A percentile compares a stretch with the other conserved stretches of the same genome.
Evolutionary conservation across 2,113 vertebrate species (phyloP).

Genomic region (Nibea coibor): DNA sequence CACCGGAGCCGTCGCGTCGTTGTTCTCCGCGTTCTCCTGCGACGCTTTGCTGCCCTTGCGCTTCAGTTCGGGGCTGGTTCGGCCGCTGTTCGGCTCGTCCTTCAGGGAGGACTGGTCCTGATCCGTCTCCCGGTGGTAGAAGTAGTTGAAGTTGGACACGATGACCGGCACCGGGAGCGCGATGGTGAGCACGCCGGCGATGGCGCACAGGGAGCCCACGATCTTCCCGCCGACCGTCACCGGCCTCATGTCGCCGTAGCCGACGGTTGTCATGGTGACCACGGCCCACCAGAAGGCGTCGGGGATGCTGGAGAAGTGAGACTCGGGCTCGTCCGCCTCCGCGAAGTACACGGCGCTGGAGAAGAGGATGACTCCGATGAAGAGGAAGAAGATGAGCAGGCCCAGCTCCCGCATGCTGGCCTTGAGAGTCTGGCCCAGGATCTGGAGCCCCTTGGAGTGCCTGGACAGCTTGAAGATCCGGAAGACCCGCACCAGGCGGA

Average conservation of each 20-base stretch:
- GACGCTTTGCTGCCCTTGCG: constrained; percentile 85
- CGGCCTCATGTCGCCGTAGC: constrained; percentile 96
- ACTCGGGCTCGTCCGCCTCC: constrained; percentile 92
- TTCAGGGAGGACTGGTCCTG: constrained; percentile 90
- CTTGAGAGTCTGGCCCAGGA: constrained; percentile 95
- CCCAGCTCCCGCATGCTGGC: constrained; percentile 97
- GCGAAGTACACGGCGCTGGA: constrained; percentile 97
- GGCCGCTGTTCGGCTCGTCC: constrained; percentile 84
- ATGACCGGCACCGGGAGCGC: constrained; percentile 97
- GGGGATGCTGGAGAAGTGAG: constrained; percentile 97
- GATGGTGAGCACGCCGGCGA: constrained; percentile 95
- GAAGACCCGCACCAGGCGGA: constrained; percentile 95
- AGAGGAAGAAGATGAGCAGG: constrained; percentile 97
- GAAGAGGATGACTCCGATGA: constrained; percentile 97
- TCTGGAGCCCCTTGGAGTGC: constrained; percentile 97
- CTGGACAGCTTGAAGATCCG: constrained; percentile 96
- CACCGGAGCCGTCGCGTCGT: constrained; percentile 77
- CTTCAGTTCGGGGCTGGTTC: constrained; percentile 81
- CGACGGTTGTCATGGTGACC: constrained; percentile 98
- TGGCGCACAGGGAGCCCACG: constrained; percentile 95
- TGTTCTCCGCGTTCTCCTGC: constrained; percentile 82
- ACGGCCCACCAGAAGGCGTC: constrained; percentile 99
- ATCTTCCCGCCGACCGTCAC: constrained; percentile 96
- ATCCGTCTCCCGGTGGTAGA: constrained; percentile 96
- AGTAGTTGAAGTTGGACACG: constrained; percentile 98